phyloP scores from a whole-genome alignment of 2,797 vertebrate genomes.

The Propithecus perrieri region DNA sequence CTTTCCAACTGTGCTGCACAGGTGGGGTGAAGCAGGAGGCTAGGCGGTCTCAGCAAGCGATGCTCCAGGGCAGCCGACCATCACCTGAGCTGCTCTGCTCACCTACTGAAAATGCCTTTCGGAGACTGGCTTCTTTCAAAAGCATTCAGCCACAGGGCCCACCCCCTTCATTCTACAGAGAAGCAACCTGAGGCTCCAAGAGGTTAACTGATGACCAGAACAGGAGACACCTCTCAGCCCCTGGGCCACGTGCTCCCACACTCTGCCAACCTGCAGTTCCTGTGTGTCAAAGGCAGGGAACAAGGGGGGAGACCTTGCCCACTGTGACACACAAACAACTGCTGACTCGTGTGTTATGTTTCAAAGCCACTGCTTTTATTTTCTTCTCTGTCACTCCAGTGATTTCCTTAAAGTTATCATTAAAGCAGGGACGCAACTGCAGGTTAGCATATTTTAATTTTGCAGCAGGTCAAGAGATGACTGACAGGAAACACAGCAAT shows the following conservation, averaged over 20 bases:
- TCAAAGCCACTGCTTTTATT: not conserved
- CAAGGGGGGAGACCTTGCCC: not conserved
- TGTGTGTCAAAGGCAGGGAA: too few species aligned
- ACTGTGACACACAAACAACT: accelerated
- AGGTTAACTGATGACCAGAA: not conserved
- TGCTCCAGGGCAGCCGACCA: not conserved
- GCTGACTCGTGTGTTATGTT: not conserved
- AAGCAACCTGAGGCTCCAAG: not conserved
- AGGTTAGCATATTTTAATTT: not conserved
- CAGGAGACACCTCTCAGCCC: not conserved
- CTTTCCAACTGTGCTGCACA: not conserved
- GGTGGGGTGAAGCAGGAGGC: too few species aligned
- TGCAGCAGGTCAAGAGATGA: not conserved
- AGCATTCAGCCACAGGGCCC: not conserved
- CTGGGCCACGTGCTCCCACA: not conserved
- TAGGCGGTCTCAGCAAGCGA: too few species aligned
- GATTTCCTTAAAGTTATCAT: not conserved
- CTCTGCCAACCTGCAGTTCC: too few species aligned
- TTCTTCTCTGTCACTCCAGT: not conserved
- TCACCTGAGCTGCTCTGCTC: not conserved
- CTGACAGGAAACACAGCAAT: not conserved
- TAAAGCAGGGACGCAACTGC: not conserved
- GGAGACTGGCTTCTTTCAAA: not conserved
- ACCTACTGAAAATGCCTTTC: not conserved
- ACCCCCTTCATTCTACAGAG: not conserved